These are phyloP conservation scores for Zaprionus taronus DNA, from an alignment of 1,140 invertebrate genomes.

Conservation along the genomic window DNA sequence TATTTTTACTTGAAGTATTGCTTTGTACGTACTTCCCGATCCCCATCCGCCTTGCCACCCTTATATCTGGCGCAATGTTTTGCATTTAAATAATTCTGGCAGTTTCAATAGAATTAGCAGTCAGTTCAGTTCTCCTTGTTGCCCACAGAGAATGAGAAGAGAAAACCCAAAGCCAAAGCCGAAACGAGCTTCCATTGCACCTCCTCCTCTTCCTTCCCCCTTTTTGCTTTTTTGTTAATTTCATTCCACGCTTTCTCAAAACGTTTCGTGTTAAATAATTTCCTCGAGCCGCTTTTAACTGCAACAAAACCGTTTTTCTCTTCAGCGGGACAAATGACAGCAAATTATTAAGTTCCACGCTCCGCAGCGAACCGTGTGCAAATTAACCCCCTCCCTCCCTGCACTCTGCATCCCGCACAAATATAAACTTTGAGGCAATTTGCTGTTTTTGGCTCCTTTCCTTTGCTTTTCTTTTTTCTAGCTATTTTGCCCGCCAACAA, in stretches of 20 bases:
- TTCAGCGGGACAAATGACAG: constrained; percentile 65
- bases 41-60: background rate
- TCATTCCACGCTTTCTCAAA: constrained; percentile 22
- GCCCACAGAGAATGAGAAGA: background rate
- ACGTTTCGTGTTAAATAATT: constrained; percentile 73
- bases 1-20: constrained; percentile 45
- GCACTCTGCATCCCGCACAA: background rate
- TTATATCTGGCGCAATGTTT: constrained; percentile 25
- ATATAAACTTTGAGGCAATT: constrained; percentile 37
- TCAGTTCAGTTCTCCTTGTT: constrained; percentile 16
- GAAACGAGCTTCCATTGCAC: background rate
- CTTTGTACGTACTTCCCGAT: constrained; percentile 12
- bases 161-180: background rate
- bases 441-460: constrained; percentile 17
- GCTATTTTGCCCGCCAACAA: constrained; percentile 62
- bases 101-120: constrained; percentile 45
- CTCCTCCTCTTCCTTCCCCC: background rate
- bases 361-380: background rate
- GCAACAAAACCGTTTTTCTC: constrained; percentile 52
- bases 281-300: constrained; percentile 67
- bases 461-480: constrained; percentile 22
- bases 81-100: constrained; percentile 60
- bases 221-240: constrained; percentile 10
- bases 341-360: constrained; percentile 62
- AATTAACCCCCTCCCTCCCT: background rate